Conservation (phyloP, 2,113 vertebrate genomes). For the Sinocyclocheilus anshuiensis region DNA sequence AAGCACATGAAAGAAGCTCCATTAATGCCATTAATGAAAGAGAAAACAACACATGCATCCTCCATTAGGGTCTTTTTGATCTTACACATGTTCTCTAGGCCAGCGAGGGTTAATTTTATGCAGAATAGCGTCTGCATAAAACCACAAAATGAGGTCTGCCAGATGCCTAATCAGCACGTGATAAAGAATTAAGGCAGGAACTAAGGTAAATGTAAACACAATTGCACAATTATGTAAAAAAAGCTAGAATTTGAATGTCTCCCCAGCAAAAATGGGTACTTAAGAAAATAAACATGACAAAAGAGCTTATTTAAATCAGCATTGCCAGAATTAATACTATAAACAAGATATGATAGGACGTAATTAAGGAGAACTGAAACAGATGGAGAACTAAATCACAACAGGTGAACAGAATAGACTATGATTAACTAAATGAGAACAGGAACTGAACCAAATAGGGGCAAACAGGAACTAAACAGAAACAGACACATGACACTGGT, state of each 20-base stretch:
- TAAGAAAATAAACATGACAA: neutral
- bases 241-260: neutral
- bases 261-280: neutral
- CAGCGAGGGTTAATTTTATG: neutral
- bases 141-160: neutral
- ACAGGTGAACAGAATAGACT: too few relatives aligned
- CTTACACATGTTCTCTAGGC: slow-evolving; percentile 7
- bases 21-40: slow-evolving; percentile 9
- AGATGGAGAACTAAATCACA: too few relatives aligned
- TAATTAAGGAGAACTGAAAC: too few relatives aligned
- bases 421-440: too few relatives aligned
- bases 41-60: slow-evolving; percentile 28
- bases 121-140: slow-evolving; percentile 8
- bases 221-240: neutral
- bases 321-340: neutral
- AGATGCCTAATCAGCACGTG: neutral
- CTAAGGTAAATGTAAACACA: neutral
- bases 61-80: slow-evolving; percentile 45
- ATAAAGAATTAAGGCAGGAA: slow-evolving; percentile 12
- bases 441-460: too few relatives aligned
- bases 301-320: neutral
- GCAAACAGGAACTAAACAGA: too few relatives aligned
- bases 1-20: slow-evolving; percentile 38
- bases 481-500: too few relatives aligned
- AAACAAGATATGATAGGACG: neutral